Conservation (phyloP, 2,797 vertebrate genomes). For the Potorous gilbertii region DNA sequence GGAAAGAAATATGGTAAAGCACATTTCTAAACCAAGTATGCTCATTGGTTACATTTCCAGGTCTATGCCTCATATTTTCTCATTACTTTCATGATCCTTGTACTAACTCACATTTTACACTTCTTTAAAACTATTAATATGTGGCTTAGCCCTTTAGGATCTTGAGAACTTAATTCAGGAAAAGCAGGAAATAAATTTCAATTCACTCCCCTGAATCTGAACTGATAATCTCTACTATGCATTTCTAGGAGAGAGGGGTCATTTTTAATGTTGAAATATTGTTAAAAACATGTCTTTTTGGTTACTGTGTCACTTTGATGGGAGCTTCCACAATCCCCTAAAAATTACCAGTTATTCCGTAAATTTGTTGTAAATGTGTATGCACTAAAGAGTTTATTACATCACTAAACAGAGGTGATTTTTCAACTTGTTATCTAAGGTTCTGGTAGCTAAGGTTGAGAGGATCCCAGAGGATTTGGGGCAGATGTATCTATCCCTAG, state of each 20-base stretch:
- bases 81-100: neutral
- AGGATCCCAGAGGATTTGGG: conserved; percentile 79
- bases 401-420: conserved; percentile 25
- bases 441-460: conserved; percentile 78
- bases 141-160: conserved; percentile 22
- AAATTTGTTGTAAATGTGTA: neutral
- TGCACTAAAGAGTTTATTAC: neutral
- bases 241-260: neutral
- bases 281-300: conserved; percentile 46
- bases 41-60: neutral
- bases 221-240: neutral
- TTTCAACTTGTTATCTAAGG: conserved; percentile 63
- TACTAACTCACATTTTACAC: neutral
- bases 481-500: conserved; percentile 84
- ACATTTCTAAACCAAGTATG: neutral
- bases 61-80: neutral
- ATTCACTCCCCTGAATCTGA: conserved; percentile 18
- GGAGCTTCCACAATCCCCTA: conserved; percentile 7
- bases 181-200: conserved; percentile 25
- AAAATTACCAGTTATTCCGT: neutral
- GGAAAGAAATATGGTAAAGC: neutral
- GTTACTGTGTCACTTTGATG: conserved; percentile 20
- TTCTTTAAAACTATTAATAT: conserved; percentile 1
- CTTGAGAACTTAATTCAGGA: conserved; percentile 40
- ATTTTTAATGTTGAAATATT: conserved; percentile 23